Conservation (phyloP, 1,140 invertebrate species). For the Heliconius congener region DNA sequence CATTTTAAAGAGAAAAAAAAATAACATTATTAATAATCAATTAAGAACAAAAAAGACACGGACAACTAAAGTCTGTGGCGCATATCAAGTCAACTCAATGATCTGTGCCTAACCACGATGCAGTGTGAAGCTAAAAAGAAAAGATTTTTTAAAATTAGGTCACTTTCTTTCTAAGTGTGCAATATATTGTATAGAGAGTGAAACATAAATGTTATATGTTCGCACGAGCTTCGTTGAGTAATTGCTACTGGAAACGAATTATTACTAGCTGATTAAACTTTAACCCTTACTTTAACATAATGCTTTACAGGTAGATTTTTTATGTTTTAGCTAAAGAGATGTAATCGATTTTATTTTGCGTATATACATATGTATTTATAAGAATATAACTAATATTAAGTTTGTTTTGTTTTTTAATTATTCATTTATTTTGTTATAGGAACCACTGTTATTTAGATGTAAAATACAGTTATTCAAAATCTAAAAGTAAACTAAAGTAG, state of each 20-base stretch:
- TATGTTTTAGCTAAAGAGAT: background rate
- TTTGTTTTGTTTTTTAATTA: too few species aligned
- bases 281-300: background rate
- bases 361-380: background rate
- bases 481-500: too few species aligned
- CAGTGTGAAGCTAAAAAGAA: background rate
- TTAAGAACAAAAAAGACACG: too few species aligned
- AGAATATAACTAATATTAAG: too few species aligned
- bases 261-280: constrained; percentile 11
- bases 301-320: background rate
- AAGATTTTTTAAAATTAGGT: background rate
- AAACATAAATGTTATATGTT: background rate
- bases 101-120: too few species aligned
- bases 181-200: background rate
- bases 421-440: too few species aligned
- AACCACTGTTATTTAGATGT: too few species aligned
- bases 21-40: too few species aligned
- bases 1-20: too few species aligned
- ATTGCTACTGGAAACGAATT: constrained; percentile 5
- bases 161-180: background rate
- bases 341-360: background rate
- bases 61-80: too few species aligned
- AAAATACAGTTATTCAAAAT: too few species aligned
- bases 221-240: background rate
- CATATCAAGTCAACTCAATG: too few species aligned